Evolutionary conservation across 2,888 invertebrate genomes (phyloP), one percentile per base, ranked within the genome.

Genomic region (Cheilosia scutellata): DNA sequence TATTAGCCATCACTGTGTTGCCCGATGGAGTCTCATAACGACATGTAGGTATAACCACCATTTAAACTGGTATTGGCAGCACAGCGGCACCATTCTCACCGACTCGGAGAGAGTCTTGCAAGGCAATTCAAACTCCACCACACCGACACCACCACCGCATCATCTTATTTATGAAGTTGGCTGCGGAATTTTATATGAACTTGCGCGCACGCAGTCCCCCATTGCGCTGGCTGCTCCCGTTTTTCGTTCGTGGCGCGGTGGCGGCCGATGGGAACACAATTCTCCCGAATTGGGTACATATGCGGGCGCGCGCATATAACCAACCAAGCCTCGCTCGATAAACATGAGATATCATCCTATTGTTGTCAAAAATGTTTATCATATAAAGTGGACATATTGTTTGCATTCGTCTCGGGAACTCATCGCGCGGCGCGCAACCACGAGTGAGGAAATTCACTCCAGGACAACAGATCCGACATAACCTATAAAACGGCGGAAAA

Each of bases 331-430:
- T 63, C 49, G 4, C 75, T 27, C 76, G 51, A 62, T 49, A 86
- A 86, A 82, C 86, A 86, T 86, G 80, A 86, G 86, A 86, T 86
- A 86, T 86, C 80, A 86, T 72, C 66, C 86, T 66, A 86, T 86
- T 86, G 86, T 86, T 86, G 86, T 86, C 86, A 86, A 86, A 87
- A 82, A 87, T 82, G 87, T 87, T 87, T 87, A 87, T 87, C 87
- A 87, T 87, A 87, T 68, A 87, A 82, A 87, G 74, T 74, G 87
- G 87, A 87, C 87, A 87, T 87, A 87, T 87, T 87, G 87, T 87
- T 87, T 87, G 82, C 82, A 86, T 86, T 72, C 76, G 80, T 80
- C 70, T 80, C 70, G 63, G 74, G 71, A 63, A 70, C 68, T 63
- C 57, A 66, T 77, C 66, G 68, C 44, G 9, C 40, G 51, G 70